phyloP scores from a whole-genome alignment of 2,797 vertebrate species.

The Psittacula echo region DNA sequence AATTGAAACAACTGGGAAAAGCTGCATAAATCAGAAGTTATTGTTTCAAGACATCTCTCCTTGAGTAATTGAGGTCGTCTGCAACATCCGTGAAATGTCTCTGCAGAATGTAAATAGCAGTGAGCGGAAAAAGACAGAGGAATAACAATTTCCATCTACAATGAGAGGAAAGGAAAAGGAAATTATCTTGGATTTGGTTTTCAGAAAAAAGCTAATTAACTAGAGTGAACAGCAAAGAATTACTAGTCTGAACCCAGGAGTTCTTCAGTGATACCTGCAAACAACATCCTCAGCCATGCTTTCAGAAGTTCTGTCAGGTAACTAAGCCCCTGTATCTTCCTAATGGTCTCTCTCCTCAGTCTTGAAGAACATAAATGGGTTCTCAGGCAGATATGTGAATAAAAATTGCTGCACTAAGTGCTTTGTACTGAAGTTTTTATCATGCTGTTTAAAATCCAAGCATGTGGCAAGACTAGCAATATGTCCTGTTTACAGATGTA shows the following conservation, averaged over 20 bases:
- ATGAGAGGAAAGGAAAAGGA: background rate
- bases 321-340: background rate
- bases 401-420: background rate
- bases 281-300: fast-evolving
- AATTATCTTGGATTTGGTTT: background rate
- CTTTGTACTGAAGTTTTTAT: background rate
- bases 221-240: background rate
- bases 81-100: conserved; percentile 28
- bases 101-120: background rate
- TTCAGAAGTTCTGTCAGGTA: background rate
- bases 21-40: background rate
- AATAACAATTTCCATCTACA: background rate
- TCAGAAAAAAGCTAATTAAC: background rate
- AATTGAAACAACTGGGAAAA: conserved; percentile 3
- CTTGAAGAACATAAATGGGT: background rate
- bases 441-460: background rate
- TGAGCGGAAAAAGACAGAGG: conserved; percentile 43
- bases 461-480: background rate
- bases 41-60: background rate
- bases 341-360: background rate
- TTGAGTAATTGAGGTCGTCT: background rate
- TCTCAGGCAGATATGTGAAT: background rate
- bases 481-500: background rate
- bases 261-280: background rate
- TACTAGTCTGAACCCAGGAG: background rate